A percentile compares a stretch with the other conserved stretches of the same genome.
Evolutionary conservation across 2,888 invertebrate genomes (phyloP).

Genomic region (Hipparchia sbordonii): DNA sequence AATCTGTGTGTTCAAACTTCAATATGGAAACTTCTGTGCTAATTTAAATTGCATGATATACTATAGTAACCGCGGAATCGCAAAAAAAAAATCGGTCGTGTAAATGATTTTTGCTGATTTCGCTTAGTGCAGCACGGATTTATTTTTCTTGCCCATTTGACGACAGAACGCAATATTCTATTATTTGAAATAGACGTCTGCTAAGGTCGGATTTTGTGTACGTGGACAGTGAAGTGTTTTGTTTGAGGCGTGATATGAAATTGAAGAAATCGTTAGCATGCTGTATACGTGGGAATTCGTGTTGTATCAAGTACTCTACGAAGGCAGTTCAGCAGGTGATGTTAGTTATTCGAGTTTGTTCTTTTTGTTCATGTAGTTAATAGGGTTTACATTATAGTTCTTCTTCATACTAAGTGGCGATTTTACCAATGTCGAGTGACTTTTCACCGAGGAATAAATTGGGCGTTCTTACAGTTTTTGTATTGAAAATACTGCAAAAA

Average conservation of each 20-base stretch:
- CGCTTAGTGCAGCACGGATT: slow-evolving; percentile 55
- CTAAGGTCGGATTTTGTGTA: slow-evolving; percentile 46
- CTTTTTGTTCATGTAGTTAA: background rate
- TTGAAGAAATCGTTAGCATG: slow-evolving; percentile 73
- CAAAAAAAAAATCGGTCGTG: slow-evolving; percentile 70
- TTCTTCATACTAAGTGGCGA: background rate
- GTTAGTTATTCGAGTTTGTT: slow-evolving; percentile 17
- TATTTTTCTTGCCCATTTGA: slow-evolving; percentile 61
- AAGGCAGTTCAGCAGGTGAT: slow-evolving; percentile 50
- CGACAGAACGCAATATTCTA: slow-evolving; percentile 57
- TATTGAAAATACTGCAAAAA: no score
- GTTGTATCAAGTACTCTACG: slow-evolving; percentile 60
- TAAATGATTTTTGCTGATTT: slow-evolving; percentile 67
- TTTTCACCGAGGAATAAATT: no score
- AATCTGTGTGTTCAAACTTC: slow-evolving; percentile 28
- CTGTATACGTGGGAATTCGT: slow-evolving; percentile 68
- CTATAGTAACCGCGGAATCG: slow-evolving; percentile 56
- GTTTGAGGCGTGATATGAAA: slow-evolving; percentile 64
- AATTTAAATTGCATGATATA: slow-evolving; percentile 60
- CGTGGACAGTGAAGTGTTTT: slow-evolving; percentile 45
- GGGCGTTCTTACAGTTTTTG: no score
- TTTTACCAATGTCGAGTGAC: no score
- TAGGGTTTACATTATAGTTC: background rate
- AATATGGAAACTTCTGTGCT: slow-evolving; percentile 45
- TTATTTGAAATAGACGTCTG: slow-evolving; percentile 60